Base-by-base conservation (phyloP, 2,888 invertebrate genomes). In the Sesia bembeciformis region DNA sequence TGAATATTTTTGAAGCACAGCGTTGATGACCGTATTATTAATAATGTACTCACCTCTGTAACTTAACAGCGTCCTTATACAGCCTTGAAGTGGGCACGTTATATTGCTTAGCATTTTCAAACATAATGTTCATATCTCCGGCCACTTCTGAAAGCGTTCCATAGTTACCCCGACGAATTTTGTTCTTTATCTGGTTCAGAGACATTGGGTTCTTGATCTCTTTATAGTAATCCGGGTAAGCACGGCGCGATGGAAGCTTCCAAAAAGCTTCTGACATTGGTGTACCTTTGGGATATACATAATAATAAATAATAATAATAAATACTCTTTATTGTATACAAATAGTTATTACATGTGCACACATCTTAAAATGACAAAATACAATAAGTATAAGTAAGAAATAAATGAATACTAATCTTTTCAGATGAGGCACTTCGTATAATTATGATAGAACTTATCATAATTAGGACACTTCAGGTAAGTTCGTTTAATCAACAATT, bases 171-270 rank as follows among this genome's bases (percentile, higher is more conserved):
- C 93, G 93, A 68, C 93, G 91, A 8, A 97, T 91, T 76, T 96
- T 96, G 56, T 93, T 93, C 63, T 93, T 92, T 58, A 99, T 98
- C 86, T 98, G 97, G 64, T 95, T 93, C 68, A 99, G 86, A 0
- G 98, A 98, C 64, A 99, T 94, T 0, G 99, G 99, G 72, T 96
- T 96, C 74, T 97, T 96, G 53, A 99, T 99, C 75, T 97, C 97
- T 67, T 96, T 96, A 85, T 98, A 99, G 81, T 99, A 99, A 84
- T 99, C 99, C 0, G 98, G 97, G 87, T 99, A 98, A 62, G 94
- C 94, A 56, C 97, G 91, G 51, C 94, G 94, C 4, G 96, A 96
- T 0, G 99, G 99, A 56, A 99, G 89, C 70, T 96, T 96, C 93
- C 96, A 94, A 84, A 99, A 97, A 0, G 98, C 96, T 72, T 98